phyloP scores from a whole-genome alignment of 1,140 invertebrate species.

The Pogonomyrmex barbatus region DNA sequence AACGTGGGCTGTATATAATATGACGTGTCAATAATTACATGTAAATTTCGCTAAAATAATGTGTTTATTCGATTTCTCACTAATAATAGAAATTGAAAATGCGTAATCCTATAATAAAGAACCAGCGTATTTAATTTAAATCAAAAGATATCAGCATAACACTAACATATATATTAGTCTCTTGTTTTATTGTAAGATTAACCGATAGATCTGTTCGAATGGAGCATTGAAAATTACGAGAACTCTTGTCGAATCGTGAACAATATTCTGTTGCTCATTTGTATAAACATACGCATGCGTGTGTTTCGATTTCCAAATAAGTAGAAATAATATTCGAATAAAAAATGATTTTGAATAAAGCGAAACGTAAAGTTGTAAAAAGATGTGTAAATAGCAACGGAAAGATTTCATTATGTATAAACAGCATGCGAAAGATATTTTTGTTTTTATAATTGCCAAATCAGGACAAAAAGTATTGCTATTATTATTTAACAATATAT shows the following conservation, averaged over 20 bases:
- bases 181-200: slow-evolving; percentile 6
- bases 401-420: slow-evolving; percentile 67
- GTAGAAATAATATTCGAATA: slow-evolving; percentile 19
- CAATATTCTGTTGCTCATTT: slow-evolving; percentile 15
- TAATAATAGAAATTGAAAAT: slow-evolving; percentile 2
- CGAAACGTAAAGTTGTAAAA: slow-evolving; percentile 75
- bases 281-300: too few relatives aligned
- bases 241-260: not conserved
- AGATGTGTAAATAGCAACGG: slow-evolving; percentile 81
- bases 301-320: not conserved
- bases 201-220: not conserved
- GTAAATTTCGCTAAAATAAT: slow-evolving; percentile 37
- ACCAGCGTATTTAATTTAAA: slow-evolving; percentile 9
- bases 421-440: slow-evolving; percentile 74
- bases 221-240: not conserved
- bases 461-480: slow-evolving; percentile 36
- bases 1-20: slow-evolving; percentile 37
- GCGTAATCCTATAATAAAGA: not conserved
- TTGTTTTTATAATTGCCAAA: slow-evolving; percentile 68
- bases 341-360: not conserved
- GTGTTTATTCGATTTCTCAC: slow-evolving; percentile 45
- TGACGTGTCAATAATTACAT: slow-evolving; percentile 20
- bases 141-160: not conserved
- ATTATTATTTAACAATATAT: slow-evolving; percentile 64
- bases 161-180: not conserved